Percentiles rank a stretch among this genome's conserved stretches.
Conservation (phyloP, 2,888 invertebrate genomes). For the Parapristionchus giblindavisi region DNA sequence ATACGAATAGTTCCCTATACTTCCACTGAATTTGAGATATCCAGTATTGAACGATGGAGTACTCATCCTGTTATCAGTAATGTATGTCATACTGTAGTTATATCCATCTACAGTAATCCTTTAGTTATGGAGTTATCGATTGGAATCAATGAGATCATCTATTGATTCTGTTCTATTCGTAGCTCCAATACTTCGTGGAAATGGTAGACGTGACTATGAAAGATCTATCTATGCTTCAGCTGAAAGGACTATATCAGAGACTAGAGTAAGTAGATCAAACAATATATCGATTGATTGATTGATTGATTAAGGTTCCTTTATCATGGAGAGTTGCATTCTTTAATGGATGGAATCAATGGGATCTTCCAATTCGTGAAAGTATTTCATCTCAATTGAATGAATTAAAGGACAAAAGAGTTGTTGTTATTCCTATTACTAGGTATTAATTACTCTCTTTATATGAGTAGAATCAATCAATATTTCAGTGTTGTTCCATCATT, state of each 20-base stretch:
- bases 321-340: slow-evolving; percentile 35
- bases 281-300: not conserved
- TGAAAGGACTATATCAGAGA: slow-evolving; percentile 33
- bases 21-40: slow-evolving; percentile 15
- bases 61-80: slow-evolving; percentile 38
- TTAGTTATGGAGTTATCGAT: slow-evolving; percentile 23
- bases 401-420: slow-evolving; percentile 28
- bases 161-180: slow-evolving; percentile 32
- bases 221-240: slow-evolving; percentile 32
- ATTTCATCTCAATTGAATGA: slow-evolving; percentile 21
- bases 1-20: slow-evolving; percentile 5
- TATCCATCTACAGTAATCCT: not conserved
- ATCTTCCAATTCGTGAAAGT: slow-evolving; percentile 31
- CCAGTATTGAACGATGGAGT: slow-evolving; percentile 37
- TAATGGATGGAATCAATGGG: slow-evolving; percentile 39
- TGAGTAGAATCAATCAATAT: not conserved
- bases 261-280: slow-evolving; percentile 13
- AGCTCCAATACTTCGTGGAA: slow-evolving; percentile 30
- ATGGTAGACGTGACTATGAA: slow-evolving; percentile 24
- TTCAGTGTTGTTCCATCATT: slow-evolving; percentile 34
- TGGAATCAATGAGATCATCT: slow-evolving; percentile 5
- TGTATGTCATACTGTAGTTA: slow-evolving; percentile 4
- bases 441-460: not conserved
- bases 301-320: slow-evolving; percentile 10
- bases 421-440: slow-evolving; percentile 32